These are phyloP conservation scores for Coregonus clupeaformis DNA, from an alignment of 2,113 vertebrate genomes.

Conservation along the genomic window DNA sequence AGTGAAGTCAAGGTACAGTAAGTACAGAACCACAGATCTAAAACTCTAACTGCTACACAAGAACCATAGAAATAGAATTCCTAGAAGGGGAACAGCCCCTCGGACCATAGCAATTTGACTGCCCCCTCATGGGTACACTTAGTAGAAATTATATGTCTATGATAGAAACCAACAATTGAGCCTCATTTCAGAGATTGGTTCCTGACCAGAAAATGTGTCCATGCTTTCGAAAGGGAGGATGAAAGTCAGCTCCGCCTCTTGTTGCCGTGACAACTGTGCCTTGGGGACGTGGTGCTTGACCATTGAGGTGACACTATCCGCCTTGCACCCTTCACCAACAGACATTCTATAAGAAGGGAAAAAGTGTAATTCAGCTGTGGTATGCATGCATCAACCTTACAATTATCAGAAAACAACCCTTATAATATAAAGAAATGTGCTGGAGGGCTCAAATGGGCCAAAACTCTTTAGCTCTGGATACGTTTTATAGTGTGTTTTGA, in stretches of 20 bases:
- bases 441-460: neutral
- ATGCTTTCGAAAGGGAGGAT: conserved; percentile 88
- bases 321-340: conserved; percentile 78
- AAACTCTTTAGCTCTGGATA: neutral
- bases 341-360: conserved; percentile 80
- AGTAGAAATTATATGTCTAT: neutral
- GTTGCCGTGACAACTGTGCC: conserved; percentile 81
- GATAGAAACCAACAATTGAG: neutral
- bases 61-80: neutral
- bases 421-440: no score
- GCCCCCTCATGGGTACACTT: no score
- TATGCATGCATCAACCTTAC: no score
- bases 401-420: no score
- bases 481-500: no score
- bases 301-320: conserved; percentile 75
- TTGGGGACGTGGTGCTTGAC: conserved; percentile 84
- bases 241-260: conserved; percentile 85
- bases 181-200: neutral
- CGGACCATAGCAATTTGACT: no score
- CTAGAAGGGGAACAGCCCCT: no score
- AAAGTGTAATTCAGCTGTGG: no score
- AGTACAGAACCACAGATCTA: no score
- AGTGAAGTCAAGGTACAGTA: neutral
- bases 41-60: no score
- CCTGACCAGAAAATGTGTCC: conserved; percentile 88